Base-by-base conservation (phyloP, 2,888 invertebrate genomes). In the Adela reaumurella region DNA sequence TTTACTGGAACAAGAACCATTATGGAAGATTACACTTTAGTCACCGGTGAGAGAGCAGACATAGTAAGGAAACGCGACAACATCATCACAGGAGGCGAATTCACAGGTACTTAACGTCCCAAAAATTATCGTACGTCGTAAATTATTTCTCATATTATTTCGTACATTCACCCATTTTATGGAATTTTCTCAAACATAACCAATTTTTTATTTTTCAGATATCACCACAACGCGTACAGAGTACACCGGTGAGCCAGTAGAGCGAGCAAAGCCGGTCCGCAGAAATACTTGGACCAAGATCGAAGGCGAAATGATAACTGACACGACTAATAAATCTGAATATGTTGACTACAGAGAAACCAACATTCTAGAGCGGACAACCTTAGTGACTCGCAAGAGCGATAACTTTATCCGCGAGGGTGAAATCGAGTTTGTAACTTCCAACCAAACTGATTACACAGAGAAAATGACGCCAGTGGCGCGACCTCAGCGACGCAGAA, bases 211-310 rank as follows among this genome's bases (percentile, higher is more conserved):
- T 51, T 49, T 72, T 80, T 55, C 67, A 89, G 89, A 86, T 68
- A 77, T 83, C 50, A 89, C 89, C 51, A 90, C 89, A 47, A 81
- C 83, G 47, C 84, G 85, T 58, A 69, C 82, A 52, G 88, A 86
- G 62, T 90, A 85, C 64, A 87, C 87, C 54, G 83, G 85, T n/a
- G 83, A 84, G 64, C 81, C 83, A 53, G 76, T 81, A 5, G 87
- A 87, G 64, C 73, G 86, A 58, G 81, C 85, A 43, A 82, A 74
- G 59, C 82, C 84, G 51, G 83, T 88, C 46, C 77, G 90, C 56
- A 81, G 89, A 48, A 88, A 89, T 59, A 90, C 90, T 1, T 90
- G 85, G 81, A 90, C 90, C 0, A 90, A 90, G 65, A 72, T 88
- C 44, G 89, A 88, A 68, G 89, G 89, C 24, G 89, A 89, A 49